These are phyloP conservation scores for Gasterosteus nipponicus DNA, from an alignment of 2,113 vertebrate species.

Conservation along the genomic window DNA sequence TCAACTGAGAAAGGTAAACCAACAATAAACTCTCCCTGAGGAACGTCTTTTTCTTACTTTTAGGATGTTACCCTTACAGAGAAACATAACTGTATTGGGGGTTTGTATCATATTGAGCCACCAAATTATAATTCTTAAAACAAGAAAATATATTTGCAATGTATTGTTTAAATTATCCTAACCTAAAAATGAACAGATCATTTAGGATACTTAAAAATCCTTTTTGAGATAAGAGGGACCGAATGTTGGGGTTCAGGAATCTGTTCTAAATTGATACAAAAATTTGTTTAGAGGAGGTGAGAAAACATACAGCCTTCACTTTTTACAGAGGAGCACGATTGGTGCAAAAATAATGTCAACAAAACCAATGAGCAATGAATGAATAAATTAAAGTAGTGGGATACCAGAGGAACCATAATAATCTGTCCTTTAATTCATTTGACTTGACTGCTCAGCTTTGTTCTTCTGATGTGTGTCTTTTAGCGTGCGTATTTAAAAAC, in stretches of 20 bases:
- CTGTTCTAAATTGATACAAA: slow-evolving; percentile 12
- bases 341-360: neutral
- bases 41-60: neutral
- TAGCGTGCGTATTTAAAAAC: too few species aligned
- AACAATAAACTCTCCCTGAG: neutral
- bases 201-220: neutral
- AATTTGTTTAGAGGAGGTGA: neutral
- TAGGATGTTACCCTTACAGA: neutral
- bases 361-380: neutral
- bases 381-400: neutral
- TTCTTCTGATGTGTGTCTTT: too few species aligned
- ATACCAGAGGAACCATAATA: neutral
- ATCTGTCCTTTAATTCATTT: neutral
- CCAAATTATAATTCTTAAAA: neutral
- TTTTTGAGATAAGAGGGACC: neutral
- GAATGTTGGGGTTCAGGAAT: neutral
- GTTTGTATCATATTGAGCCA: too few species aligned
- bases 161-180: neutral
- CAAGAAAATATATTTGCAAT: neutral
- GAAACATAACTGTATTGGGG: too few species aligned
- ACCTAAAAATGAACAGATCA: neutral
- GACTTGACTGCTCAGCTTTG: too few species aligned
- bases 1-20: neutral
- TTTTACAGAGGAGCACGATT: neutral
- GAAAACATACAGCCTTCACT: neutral